Evolutionary conservation across 2,113 vertebrate species (phyloP), one percentile per base, ranked within the genome.

Genomic region (Machaerirhynchus nigripectus): DNA sequence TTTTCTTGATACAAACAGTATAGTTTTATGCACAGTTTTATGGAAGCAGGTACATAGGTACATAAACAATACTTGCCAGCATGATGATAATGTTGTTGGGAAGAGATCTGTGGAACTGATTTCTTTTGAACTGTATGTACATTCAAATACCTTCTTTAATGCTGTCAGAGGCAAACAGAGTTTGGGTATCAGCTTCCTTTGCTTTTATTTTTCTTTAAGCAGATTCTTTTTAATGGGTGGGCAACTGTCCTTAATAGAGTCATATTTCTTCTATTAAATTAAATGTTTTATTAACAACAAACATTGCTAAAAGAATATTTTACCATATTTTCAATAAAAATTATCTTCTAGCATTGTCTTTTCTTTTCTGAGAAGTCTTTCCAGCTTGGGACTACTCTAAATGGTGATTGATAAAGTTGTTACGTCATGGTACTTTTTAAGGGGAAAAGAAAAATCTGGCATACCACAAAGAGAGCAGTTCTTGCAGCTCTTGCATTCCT

Each of bases 401-500:
- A 40, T 64, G 64, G 35, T 59, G 79, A 78, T 84, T 68, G 91
- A 95, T 96, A 95, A 93, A 88, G 76, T 78, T 93, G 68, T 95
- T 92, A 94, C 60, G 11, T 97, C 92, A 90, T 6, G 39, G 74
- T 85, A 52, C 82, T 67, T 91, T 87, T 90, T 92, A 96, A 95
- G 60, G 76, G 83, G 65, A 46, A 61, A 84, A 84, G 52, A 77
- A 95, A 94, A 90, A 60, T 78, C 84, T 91, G 80, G 87, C 50
- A 53, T 93, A 68, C 21, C 60, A 68, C 75, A 86, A 95, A 90
- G 76, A 70, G 67, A 93, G 44, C 90, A 81, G 83, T 93, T 88
- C 82, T 94, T 93, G 49, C 67, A 92, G 89, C 89, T 97, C 50
- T 83, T 89, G 47, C 21, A 23, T 93, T 96, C 83, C 88, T 97